Evolutionary conservation across 2,888 invertebrate genomes (phyloP).

Genomic region (Axea sp.): DNA sequence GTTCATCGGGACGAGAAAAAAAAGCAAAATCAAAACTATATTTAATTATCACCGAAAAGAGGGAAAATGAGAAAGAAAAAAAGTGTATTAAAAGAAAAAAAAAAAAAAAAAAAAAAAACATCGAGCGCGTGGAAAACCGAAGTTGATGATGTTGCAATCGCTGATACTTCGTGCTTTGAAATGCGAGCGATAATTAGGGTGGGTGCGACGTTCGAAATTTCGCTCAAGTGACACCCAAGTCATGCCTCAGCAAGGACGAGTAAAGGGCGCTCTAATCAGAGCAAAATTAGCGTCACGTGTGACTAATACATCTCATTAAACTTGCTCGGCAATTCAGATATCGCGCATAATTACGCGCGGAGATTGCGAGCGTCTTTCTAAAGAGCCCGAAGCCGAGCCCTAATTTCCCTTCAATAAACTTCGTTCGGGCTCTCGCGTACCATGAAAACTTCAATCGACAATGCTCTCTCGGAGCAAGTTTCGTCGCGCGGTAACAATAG

Average conservation of each 20-base stretch:
- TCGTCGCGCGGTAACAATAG: conserved; percentile 18
- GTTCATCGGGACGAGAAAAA: too few relatives aligned
- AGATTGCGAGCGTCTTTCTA: conserved; percentile 47
- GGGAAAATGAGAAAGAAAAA: too few relatives aligned
- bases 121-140: too few relatives aligned
- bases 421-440: conserved; percentile 56
- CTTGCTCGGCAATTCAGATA: conserved; percentile 35
- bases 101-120: too few relatives aligned
- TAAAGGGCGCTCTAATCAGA: conserved; percentile 21
- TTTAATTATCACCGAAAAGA: too few relatives aligned
- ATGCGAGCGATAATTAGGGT: conserved; percentile 28
- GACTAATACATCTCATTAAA: conserved; percentile 63
- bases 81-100: too few relatives aligned
- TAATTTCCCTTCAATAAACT: conserved; percentile 64
- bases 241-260: not conserved
- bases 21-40: too few relatives aligned
- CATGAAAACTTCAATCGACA: conserved; percentile 60
- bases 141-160: too few relatives aligned
- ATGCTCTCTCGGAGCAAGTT: conserved; percentile 36
- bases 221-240: not conserved
- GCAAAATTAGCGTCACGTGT: conserved; percentile 52
- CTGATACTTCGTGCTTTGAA: not conserved
- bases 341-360: conserved; percentile 57
- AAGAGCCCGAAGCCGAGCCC: conserved; percentile 30
- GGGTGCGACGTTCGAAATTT: conserved; percentile 1